These are phyloP conservation scores for Torymus auratus DNA, from an alignment of 2,888 invertebrate genomes.

Conservation along the genomic window DNA sequence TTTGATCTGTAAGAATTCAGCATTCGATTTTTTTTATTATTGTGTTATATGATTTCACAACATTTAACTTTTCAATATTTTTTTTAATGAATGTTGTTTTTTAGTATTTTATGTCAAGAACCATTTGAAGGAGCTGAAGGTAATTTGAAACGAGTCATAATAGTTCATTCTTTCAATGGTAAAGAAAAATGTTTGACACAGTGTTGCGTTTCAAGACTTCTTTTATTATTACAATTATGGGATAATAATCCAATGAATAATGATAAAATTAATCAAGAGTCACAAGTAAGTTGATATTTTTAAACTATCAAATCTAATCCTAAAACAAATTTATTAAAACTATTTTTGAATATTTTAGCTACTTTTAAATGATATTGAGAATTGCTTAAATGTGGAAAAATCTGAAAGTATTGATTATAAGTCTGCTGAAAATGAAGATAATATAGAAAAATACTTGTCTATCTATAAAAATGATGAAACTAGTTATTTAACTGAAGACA, in stretches of 20 bases:
- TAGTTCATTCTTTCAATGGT: slow-evolving; percentile 71
- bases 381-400: slow-evolving; percentile 66
- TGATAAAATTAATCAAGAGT: slow-evolving; percentile 72
- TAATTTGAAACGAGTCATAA: slow-evolving; percentile 85
- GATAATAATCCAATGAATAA: slow-evolving; percentile 68
- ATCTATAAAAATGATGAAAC: slow-evolving; percentile 66
- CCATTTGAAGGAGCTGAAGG: slow-evolving; percentile 94
- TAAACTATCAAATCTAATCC: no score
- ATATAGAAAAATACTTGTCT: slow-evolving; percentile 68
- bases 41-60: no score
- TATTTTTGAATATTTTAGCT: slow-evolving; percentile 61
- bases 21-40: no score
- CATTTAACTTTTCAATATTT: not conserved
- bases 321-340: slow-evolving; percentile 1
- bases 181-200: slow-evolving; percentile 69
- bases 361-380: slow-evolving; percentile 70
- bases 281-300: slow-evolving; percentile 64
- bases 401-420: slow-evolving; percentile 58
- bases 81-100: slow-evolving; percentile 49
- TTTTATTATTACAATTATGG: slow-evolving; percentile 73
- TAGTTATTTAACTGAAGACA: slow-evolving; percentile 76
- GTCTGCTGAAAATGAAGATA: slow-evolving; percentile 64
- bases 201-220: slow-evolving; percentile 69
- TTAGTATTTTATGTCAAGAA: slow-evolving; percentile 82
- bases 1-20: no score